Evolutionary conservation across 2,888 invertebrate genomes (phyloP).

Genomic region (Lutraria lutraria): DNA sequence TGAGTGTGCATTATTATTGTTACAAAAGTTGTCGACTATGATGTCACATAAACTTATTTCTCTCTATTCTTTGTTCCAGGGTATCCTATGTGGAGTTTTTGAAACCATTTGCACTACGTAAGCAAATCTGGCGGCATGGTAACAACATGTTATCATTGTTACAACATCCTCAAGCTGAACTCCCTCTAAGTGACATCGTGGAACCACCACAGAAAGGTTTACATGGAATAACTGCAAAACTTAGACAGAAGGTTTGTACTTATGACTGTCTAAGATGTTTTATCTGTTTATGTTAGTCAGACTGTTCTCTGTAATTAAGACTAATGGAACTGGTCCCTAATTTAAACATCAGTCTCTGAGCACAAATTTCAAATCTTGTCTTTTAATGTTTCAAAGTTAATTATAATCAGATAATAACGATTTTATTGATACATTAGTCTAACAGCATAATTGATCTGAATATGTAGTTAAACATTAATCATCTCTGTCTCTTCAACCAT

Average conservation of each 20-base stretch:
- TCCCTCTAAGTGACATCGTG: slow-evolving; percentile 82
- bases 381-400: too few relatives aligned
- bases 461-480: too few relatives aligned
- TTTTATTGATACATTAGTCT: too few relatives aligned
- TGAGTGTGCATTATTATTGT: not conserved
- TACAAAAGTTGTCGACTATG: not conserved
- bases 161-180: slow-evolving; percentile 82
- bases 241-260: slow-evolving; percentile 82
- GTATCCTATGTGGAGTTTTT: slow-evolving; percentile 86
- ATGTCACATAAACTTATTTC: not conserved
- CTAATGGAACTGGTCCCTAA: too few relatives aligned
- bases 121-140: slow-evolving; percentile 85
- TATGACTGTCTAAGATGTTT: not conserved
- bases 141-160: slow-evolving; percentile 85
- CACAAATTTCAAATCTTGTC: too few relatives aligned
- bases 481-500: too few relatives aligned
- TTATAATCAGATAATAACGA: too few relatives aligned
- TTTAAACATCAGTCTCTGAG: too few relatives aligned
- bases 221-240: slow-evolving; percentile 84
- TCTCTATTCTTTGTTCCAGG: slow-evolving; percentile 71
- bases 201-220: slow-evolving; percentile 84
- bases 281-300: not conserved
- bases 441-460: too few relatives aligned
- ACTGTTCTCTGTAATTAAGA: not conserved
- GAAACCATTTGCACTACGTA: slow-evolving; percentile 85